Percentiles rank a stretch among this genome's conserved stretches.
phyloP scores from a whole-genome alignment of 2,797 vertebrate species.

The Anabas testudineus region DNA sequence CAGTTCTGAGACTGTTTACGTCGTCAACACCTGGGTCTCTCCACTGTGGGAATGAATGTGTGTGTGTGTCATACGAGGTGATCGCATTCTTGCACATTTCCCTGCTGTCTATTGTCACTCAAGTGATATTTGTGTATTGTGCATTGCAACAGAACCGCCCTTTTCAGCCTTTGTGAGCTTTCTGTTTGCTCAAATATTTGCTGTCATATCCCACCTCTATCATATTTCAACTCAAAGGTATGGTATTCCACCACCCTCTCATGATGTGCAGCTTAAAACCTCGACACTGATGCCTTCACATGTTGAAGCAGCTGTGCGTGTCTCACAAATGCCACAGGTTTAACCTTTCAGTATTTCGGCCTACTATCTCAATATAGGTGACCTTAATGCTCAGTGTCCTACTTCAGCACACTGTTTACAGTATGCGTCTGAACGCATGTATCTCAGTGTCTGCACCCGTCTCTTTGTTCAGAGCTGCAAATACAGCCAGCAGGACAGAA shows the following conservation, averaged over 20 bases:
- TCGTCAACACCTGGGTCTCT: slow-evolving; percentile 54
- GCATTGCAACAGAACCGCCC: neutral
- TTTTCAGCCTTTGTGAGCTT: no score
- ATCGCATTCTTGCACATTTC: neutral
- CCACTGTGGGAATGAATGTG: neutral
- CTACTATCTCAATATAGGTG: slow-evolving; percentile 46
- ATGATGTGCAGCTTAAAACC: slow-evolving; percentile 1
- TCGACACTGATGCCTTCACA: neutral
- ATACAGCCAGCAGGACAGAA: slow-evolving; percentile 28
- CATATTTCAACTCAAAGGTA: neutral
- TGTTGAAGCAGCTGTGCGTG: neutral
- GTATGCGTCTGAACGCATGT: slow-evolving; percentile 10
- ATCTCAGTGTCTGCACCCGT: slow-evolving; percentile 5
- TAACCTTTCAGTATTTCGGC: slow-evolving; percentile 53
- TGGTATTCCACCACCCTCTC: neutral
- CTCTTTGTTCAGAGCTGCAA: slow-evolving; percentile 50
- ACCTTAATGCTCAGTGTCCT: slow-evolving; percentile 55
- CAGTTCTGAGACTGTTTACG: slow-evolving; percentile 28
- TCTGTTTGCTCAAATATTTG: neutral
- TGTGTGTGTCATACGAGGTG: neutral
- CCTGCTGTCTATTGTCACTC: neutral
- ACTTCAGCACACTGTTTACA: slow-evolving; percentile 38
- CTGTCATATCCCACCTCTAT: neutral
- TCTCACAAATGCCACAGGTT: slow-evolving; percentile 27
- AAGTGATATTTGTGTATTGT: neutral